phyloP scores from a whole-genome alignment of 1,140 invertebrate species.

The Babylonia areolata region DNA sequence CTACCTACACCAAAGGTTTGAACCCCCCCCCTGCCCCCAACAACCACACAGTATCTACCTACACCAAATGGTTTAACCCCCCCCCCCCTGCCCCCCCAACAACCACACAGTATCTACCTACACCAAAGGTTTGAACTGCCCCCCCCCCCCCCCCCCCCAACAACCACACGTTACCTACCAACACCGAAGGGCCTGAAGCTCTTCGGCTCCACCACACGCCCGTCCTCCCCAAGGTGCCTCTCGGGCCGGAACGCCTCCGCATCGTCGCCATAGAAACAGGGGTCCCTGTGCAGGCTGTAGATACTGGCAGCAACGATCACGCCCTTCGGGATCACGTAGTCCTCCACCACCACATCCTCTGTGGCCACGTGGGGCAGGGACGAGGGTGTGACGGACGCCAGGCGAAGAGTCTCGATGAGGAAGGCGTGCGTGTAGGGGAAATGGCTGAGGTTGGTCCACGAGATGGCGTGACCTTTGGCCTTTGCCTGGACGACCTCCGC shows the following conservation, averaged over 20 bases:
- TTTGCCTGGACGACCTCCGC: conserved; percentile 42
- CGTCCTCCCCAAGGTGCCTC: conserved; percentile 39
- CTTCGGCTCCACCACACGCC: conserved; percentile 22
- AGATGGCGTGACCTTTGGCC: conserved; percentile 11
- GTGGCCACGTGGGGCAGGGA: conserved; percentile 49
- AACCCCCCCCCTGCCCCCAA: too few relatives aligned
- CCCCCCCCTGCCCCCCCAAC: too few relatives aligned
- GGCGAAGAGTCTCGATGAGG: conserved; percentile 42
- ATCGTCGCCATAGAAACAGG: conserved; percentile 49
- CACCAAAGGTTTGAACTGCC: too few relatives aligned
- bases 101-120: too few relatives aligned
- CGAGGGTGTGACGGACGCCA: conserved; percentile 42
- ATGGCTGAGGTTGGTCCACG: conserved; percentile 35
- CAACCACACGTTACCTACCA: conserved; percentile 46
- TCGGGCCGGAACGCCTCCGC: conserved; percentile 45
- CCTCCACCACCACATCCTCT: conserved; percentile 43
- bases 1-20: too few relatives aligned
- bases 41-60: too few relatives aligned
- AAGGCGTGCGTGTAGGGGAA: conserved; percentile 43
- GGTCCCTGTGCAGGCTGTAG: conserved; percentile 81
- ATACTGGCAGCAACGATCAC: conserved; percentile 80
- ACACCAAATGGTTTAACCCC: too few relatives aligned
- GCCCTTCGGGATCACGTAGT: conserved; percentile 43
- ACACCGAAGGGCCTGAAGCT: conserved; percentile 49
- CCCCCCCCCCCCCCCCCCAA: too few relatives aligned